Evolutionary conservation across 2,113 vertebrate genomes (phyloP).

Genomic region (Rhynchopsitta pachyrhyncha): DNA sequence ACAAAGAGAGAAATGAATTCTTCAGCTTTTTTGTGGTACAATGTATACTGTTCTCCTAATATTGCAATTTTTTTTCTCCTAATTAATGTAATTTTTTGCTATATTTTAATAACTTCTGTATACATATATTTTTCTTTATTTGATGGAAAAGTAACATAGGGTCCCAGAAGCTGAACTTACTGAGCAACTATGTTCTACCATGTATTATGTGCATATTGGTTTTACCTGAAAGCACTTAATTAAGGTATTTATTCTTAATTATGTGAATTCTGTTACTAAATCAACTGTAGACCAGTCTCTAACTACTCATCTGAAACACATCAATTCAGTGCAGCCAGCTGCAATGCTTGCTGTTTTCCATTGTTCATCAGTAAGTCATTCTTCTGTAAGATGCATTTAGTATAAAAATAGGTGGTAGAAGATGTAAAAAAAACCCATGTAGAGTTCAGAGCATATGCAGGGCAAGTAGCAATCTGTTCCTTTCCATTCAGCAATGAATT

Average conservation of each 20-base stretch:
- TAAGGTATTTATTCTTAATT: neutral
- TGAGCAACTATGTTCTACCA: neutral
- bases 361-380: neutral
- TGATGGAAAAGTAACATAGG: neutral
- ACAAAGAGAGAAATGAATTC: neutral
- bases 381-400: neutral
- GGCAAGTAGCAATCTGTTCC: neutral
- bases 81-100: neutral
- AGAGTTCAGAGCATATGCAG: neutral
- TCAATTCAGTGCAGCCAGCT: neutral
- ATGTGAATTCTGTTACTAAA: slow-evolving; percentile 6
- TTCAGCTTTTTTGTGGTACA: neutral
- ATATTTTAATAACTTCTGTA: neutral
- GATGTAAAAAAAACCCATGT: neutral
- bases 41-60: neutral
- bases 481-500: neutral
- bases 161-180: neutral
- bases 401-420: neutral
- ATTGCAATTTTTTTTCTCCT: neutral
- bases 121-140: neutral
- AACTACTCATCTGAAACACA: neutral
- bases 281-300: neutral
- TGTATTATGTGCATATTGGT: neutral
- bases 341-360: neutral
- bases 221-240: neutral